Evolutionary conservation across 2,888 invertebrate genomes (phyloP).

Genomic region (Nomada fucata): DNA sequence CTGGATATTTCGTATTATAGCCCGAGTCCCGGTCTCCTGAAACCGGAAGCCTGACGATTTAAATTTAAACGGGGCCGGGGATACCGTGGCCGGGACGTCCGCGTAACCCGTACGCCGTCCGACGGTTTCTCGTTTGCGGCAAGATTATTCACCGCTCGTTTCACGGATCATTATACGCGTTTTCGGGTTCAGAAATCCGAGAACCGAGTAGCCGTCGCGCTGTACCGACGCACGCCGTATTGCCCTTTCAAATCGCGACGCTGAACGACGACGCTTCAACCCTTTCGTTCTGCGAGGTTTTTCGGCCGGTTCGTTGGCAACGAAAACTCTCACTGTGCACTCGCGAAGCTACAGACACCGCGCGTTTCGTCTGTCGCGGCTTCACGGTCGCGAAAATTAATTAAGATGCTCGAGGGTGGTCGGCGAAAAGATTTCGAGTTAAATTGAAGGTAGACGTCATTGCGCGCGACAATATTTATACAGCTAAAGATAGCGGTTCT

Average conservation of each 20-base stretch:
- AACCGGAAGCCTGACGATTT: slow-evolving; percentile 52
- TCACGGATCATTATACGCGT: slow-evolving; percentile 52
- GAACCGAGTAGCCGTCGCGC: slow-evolving; percentile 11
- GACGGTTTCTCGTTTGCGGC: slow-evolving; percentile 43
- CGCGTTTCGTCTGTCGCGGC: no score
- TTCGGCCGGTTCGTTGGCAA: not conserved
- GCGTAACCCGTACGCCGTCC: slow-evolving; percentile 1
- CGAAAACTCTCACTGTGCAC: no score
- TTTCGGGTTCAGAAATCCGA: slow-evolving; percentile 34
- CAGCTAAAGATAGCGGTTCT: not conserved
- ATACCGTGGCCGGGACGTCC: not conserved
- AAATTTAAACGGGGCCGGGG: slow-evolving; percentile 49
- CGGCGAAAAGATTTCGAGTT: no score
- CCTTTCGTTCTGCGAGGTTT: not conserved
- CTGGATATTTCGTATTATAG: slow-evolving; percentile 54
- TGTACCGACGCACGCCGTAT: not conserved
- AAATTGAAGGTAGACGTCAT: no score
- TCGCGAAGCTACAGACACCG: no score
- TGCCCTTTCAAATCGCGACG: slow-evolving; percentile 15
- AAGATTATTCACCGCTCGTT: slow-evolving; percentile 53
- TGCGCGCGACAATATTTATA: no score
- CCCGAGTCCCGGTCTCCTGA: slow-evolving; percentile 25
- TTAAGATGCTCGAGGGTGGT: no score
- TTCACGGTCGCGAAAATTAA: no score
- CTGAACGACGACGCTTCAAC: not conserved